Evolutionary conservation across 2,888 invertebrate genomes (phyloP).

Genomic region (Melolontha melolontha): DNA sequence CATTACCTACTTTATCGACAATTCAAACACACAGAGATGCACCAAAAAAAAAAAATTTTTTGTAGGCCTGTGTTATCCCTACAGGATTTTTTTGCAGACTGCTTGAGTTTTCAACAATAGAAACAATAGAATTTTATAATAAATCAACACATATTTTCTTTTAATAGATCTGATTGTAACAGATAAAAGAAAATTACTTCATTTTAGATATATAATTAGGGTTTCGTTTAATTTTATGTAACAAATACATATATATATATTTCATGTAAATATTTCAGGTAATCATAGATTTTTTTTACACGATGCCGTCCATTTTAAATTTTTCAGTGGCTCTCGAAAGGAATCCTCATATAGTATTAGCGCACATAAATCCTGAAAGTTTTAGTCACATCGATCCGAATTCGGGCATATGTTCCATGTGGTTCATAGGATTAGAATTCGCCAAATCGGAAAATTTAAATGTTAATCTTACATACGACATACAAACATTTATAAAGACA

Average conservation of each 20-base stretch:
- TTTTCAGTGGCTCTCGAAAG: slow-evolving; percentile 83
- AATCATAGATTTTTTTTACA: neutral
- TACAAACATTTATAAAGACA: slow-evolving; percentile 89
- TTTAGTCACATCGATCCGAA: slow-evolving; percentile 71
- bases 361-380: slow-evolving; percentile 96
- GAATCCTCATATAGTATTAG: slow-evolving; percentile 90
- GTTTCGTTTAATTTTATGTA: neutral
- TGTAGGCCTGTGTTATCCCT: no score
- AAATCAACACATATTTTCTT: no score
- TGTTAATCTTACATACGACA: slow-evolving; percentile 93
- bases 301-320: slow-evolving; percentile 37
- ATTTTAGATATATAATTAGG: neutral
- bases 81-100: no score
- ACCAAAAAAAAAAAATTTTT: no score
- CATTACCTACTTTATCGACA: no score
- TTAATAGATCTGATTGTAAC: no score
- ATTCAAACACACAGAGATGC: no score
- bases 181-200: no score
- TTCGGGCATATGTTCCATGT: slow-evolving; percentile 84
- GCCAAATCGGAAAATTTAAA: slow-evolving; percentile 89
- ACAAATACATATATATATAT: no score
- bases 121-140: no score
- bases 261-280: no score
- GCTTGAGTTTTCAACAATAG: no score
- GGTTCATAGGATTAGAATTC: slow-evolving; percentile 98